Evolutionary conservation across 2,888 invertebrate species (phyloP).

Genomic region (Mythimna impura): DNA sequence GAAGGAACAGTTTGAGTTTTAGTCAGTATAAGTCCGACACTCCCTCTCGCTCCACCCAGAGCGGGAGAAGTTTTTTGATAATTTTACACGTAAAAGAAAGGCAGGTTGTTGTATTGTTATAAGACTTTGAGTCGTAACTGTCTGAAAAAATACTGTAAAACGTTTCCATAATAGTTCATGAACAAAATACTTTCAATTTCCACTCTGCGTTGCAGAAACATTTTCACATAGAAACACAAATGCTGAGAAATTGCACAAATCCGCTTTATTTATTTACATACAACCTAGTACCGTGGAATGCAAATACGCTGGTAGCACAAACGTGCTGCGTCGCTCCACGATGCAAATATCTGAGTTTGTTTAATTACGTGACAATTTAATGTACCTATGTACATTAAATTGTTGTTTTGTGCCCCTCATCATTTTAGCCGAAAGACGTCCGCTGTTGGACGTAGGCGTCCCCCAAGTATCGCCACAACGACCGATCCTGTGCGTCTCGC

Average conservation of each 20-base stretch:
- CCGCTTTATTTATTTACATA: slow-evolving; percentile 41
- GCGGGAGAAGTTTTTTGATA: too few species aligned
- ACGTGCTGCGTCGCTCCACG: slow-evolving; percentile 9
- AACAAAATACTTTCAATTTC: neutral
- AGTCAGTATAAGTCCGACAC: too few species aligned
- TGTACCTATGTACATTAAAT: neutral
- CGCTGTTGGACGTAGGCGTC: too few species aligned
- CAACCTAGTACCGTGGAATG: slow-evolving; percentile 17
- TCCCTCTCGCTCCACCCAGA: too few species aligned
- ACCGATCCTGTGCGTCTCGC: too few species aligned
- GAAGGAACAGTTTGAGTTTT: too few species aligned
- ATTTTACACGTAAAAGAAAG: too few species aligned
- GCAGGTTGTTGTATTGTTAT: too few species aligned
- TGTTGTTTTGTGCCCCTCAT: neutral
- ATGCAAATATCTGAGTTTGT: slow-evolving; percentile 38
- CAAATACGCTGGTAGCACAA: slow-evolving; percentile 37
- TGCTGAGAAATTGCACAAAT: slow-evolving; percentile 43
- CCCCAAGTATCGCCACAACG: too few species aligned
- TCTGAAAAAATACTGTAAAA: neutral
- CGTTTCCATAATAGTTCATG: neutral
- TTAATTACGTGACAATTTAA: slow-evolving; percentile 32
- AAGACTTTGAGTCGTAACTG: too few species aligned
- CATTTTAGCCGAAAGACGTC: too few species aligned
- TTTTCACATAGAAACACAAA: slow-evolving; percentile 25
- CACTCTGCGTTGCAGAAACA: neutral